phyloP scores from a whole-genome alignment of 2,797 vertebrate species.

The Columba guinea region DNA sequence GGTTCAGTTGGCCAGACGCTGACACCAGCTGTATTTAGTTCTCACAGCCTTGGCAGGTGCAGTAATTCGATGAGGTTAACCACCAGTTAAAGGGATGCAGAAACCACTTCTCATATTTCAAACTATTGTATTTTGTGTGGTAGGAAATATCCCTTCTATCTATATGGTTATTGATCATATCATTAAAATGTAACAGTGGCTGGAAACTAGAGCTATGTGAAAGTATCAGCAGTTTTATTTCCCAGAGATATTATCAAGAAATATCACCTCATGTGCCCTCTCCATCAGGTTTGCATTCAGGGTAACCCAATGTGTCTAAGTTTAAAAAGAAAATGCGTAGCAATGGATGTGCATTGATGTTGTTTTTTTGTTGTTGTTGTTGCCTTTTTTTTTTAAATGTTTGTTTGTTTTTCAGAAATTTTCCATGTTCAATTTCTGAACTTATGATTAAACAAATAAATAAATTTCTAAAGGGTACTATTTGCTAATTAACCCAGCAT shows the following conservation, averaged over 20 bases:
- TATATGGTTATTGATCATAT: constrained; percentile 66
- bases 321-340: neutral
- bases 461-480: neutral
- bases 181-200: constrained; percentile 54
- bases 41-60: constrained; percentile 67
- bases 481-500: neutral
- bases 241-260: constrained; percentile 29
- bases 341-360: neutral
- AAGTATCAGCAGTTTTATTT: constrained; percentile 36
- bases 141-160: constrained; percentile 57
- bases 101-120: constrained; percentile 52
- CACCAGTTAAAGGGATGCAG: constrained; percentile 52
- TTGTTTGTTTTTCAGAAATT: neutral
- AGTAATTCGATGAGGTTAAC: constrained; percentile 63
- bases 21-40: constrained; percentile 67
- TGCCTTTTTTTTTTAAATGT: neutral
- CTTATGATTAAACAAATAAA: neutral
- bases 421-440: neutral
- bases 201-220: constrained; percentile 46
- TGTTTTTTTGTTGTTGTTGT: neutral
- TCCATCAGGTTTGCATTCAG: neutral
- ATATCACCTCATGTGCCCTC: neutral
- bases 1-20: constrained; percentile 39
- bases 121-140: constrained; percentile 61
- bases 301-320: neutral